Base-by-base conservation (phyloP, 2,113 vertebrate genomes). In the Ascaphus truei region DNA sequence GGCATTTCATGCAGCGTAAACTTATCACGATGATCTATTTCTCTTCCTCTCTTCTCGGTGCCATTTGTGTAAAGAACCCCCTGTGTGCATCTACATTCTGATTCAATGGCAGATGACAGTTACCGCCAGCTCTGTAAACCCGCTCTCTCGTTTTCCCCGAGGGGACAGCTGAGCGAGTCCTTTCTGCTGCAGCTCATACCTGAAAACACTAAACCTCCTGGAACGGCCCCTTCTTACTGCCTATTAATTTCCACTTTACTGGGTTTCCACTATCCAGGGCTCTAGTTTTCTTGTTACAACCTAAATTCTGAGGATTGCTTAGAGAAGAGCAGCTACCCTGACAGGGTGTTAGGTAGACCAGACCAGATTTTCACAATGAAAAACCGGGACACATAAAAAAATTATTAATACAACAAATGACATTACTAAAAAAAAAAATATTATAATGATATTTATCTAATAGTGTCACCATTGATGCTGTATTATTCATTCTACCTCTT, bases 211-310 rank as follows among this genome's bases (percentile, higher is more conserved):
- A 26, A 72, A 39, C 18, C 61, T 71, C 47, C 36, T 55, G 52
- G 31, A 75, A 74, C 29, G 13, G 68, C 72, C 62, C 61, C 29
- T 77, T 75, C 71, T 56, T 65, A 62, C 68, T 75, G 48, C 60
- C 63, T 73, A 75, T 59, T 69, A 75, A 77, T 81, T 81, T 79
- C 61, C 62, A 51, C 62, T 76, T 77, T 64, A 48, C 55, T 12
- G 51, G 37, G 58, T 56, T 73, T 78, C 23, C 45, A 62, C 39
- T 61, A 75, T 72, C 62, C 45, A 27, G 26, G 52, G 20, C 58
- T 47, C 45, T 22, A 7, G 15, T 57, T 59, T 75, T 33, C 60
- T 41, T 48, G 50, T 26, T 33, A n/a, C n/a, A n/a, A n/a, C n/a
- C 53, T 72, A 33, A 23, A 0, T 2, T 34, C 20, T 25, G 45